phyloP scores from a whole-genome alignment of 2,113 vertebrate genomes.

The Clarias gariepinus region DNA sequence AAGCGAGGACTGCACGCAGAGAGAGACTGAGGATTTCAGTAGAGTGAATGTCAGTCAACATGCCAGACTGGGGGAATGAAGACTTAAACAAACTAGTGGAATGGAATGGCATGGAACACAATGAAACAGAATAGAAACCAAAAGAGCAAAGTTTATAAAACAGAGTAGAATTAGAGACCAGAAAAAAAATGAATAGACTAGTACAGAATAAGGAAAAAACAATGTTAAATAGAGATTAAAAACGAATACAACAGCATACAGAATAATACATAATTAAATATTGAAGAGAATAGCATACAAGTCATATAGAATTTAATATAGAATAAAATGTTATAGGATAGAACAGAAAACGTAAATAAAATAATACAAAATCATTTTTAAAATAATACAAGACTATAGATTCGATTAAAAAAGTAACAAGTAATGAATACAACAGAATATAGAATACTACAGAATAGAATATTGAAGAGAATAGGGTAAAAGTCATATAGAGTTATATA shows the following conservation, averaged over 20 bases:
- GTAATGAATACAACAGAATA: background rate
- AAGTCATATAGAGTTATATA: background rate
- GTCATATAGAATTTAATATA: background rate
- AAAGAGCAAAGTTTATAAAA: background rate
- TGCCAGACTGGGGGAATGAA: too few species aligned
- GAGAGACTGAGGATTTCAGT: background rate
- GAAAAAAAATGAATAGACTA: background rate
- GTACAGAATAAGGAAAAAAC: background rate
- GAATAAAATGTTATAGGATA: background rate
- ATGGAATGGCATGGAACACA: too few species aligned
- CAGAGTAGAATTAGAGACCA: background rate
- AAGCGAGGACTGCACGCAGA: background rate
- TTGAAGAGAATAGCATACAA: background rate
- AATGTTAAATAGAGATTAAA: background rate
- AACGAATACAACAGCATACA: background rate
- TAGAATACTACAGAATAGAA: background rate
- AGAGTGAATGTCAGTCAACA: background rate
- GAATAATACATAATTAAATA: background rate
- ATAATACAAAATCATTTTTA: background rate
- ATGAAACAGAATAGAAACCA: background rate
- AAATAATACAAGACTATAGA: background rate
- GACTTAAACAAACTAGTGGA: background rate
- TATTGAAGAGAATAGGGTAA: background rate
- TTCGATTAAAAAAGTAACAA: background rate
- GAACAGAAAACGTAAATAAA: background rate